Evolutionary conservation across 2,888 invertebrate species (phyloP).

Genomic region (Chouioia cunea): DNA sequence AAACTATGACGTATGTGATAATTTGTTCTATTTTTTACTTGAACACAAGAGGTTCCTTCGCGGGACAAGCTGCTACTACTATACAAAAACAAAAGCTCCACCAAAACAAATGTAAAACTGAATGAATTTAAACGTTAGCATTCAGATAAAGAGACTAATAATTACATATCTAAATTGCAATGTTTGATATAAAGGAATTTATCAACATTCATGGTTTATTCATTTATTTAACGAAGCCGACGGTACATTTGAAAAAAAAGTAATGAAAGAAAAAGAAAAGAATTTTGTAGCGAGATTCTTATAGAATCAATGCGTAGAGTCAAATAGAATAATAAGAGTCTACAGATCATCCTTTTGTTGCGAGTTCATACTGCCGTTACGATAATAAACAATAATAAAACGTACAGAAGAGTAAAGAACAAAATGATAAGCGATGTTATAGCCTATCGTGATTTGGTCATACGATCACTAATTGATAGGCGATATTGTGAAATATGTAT

Average conservation of each 20-base stretch:
- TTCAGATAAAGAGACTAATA: conserved; percentile 3
- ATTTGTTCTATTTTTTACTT: conserved; percentile 32
- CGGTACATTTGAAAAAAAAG: not conserved
- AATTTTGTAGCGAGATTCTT: not conserved
- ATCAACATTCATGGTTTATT: not conserved
- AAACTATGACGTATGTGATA: conserved; percentile 7
- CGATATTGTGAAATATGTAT: conserved; percentile 59
- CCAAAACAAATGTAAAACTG: not conserved
- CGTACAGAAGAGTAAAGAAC: conserved; percentile 25
- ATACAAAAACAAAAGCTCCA: not conserved
- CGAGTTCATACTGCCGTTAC: conserved; percentile 30
- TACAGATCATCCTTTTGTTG: not conserved
- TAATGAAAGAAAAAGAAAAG: not conserved
- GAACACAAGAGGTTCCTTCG: conserved; percentile 4
- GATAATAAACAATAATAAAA: conserved; percentile 29
- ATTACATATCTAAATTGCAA: not conserved
- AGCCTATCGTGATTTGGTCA: conserved; percentile 35
- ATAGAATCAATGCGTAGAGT: conserved; percentile 1
- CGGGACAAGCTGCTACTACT: not conserved
- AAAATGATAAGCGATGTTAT: conserved; percentile 47
- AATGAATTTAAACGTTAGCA: conserved; percentile 11
- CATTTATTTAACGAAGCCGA: not conserved
- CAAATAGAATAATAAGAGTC: not conserved
- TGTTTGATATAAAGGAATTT: conserved; percentile 23
- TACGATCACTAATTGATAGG: conserved; percentile 39